phyloP scores from a whole-genome alignment of 2,888 invertebrate genomes.

The Lochmaea crataegi region DNA sequence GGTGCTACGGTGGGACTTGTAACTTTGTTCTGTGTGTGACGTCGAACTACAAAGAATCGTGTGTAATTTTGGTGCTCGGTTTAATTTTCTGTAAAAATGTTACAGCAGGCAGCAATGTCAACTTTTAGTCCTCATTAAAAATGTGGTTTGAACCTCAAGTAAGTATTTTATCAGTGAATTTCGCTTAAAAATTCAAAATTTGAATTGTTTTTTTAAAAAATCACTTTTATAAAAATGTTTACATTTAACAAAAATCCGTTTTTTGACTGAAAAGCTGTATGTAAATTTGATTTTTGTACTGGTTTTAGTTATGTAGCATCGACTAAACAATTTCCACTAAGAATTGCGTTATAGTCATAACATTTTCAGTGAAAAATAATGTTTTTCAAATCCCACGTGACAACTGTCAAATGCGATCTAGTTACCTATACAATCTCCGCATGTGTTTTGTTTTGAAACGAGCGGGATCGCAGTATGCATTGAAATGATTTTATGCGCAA shows the following conservation, averaged over 20 bases:
- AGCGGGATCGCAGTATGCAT: slow-evolving; percentile 66
- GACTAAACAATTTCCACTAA: not conserved
- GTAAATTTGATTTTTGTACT: not conserved
- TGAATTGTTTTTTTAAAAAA: not conserved
- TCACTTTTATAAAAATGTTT: not conserved
- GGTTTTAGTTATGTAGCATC: not conserved
- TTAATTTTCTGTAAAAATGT: slow-evolving; percentile 57
- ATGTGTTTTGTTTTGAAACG: slow-evolving; percentile 67
- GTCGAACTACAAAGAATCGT: slow-evolving; percentile 34
- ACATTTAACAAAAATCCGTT: slow-evolving; percentile 4
- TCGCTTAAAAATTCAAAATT: not conserved
- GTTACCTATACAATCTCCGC: slow-evolving; percentile 65
- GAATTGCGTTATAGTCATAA: slow-evolving; percentile 18
- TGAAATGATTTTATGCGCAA: slow-evolving; percentile 65
- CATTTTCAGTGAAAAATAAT: slow-evolving; percentile 55
- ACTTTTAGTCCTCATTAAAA: slow-evolving; percentile 61
- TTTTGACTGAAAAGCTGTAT: not conserved
- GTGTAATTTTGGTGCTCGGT: slow-evolving; percentile 46
- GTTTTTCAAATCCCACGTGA: slow-evolving; percentile 60
- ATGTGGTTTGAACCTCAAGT: slow-evolving; percentile 67
- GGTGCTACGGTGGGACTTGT: slow-evolving; percentile 46
- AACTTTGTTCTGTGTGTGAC: slow-evolving; percentile 39
- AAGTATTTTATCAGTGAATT: slow-evolving; percentile 45
- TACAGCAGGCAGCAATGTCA: slow-evolving; percentile 64
- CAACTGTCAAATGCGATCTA: slow-evolving; percentile 66